Base-by-base conservation (phyloP, 2,113 vertebrate species). In the Scomber colias region DNA sequence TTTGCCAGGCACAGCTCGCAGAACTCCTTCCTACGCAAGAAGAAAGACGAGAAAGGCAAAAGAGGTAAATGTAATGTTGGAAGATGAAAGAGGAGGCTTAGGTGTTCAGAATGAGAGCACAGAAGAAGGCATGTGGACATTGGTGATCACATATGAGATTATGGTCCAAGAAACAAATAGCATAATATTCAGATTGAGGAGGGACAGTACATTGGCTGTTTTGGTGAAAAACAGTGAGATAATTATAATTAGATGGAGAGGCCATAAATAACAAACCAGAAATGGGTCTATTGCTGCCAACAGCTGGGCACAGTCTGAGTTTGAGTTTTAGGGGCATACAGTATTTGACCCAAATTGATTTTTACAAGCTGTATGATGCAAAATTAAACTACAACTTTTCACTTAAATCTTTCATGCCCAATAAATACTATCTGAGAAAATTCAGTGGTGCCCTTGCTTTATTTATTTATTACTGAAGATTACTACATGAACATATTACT, bases 1-100 rank as follows among this genome's bases (percentile, higher is more conserved):
- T 95, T 96, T 7, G 94, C 93, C 85, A 96, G 91, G 84, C 96
- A 96, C 88, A 97, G 94, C 91, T 96, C 96, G 8, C 96, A 97
- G 81, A 97, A 97, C 92, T 96, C 96, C 94, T 96, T 97, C 90
- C 96, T 96, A 87, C 55, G 24, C 77, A 72, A 30, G n/a, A 30
- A 49, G 72, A 87, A 11, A 82, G 35, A 87, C n/a, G 59, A 74
- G 46, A 19, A 31, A 56, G n/a, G 44, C 15, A 57, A 70, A 17
- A 54, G 59, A 55, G 17, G 12, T 62, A 48, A 74, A 75, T 54
- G 48, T 21, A 74, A 50, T 69, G 70, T 48, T 44, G 30, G 30
- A 75, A 64, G 13, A 21, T 21, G 21, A 59, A 56, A 71, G 50
- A 62, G 12, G 13, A 40, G 13, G 49, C 17, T 35, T 35, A 35